Evolutionary conservation across 2,113 vertebrate genomes (phyloP).

Genomic region (Galemys pyrenaicus): DNA sequence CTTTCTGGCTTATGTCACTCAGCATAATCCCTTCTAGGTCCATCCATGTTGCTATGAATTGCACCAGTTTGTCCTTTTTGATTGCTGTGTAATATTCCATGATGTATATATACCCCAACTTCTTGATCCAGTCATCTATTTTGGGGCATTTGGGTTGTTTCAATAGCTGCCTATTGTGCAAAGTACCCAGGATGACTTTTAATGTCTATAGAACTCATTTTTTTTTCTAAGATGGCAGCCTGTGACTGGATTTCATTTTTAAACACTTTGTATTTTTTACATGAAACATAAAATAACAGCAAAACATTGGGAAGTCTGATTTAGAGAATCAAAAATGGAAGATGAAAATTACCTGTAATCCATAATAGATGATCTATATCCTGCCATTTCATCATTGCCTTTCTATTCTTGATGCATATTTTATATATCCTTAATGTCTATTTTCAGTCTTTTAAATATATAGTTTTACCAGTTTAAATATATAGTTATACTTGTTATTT

Average conservation of each 20-base stretch:
- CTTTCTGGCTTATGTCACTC: too few species aligned
- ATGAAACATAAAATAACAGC: neutral
- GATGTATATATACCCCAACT: too few species aligned
- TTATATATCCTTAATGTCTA: neutral
- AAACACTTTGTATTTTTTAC: conserved; percentile 22
- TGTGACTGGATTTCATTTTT: neutral
- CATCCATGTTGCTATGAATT: too few species aligned
- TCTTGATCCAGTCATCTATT: too few species aligned
- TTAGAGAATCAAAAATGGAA: neutral
- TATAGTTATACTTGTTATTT: too few species aligned
- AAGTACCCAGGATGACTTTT: too few species aligned
- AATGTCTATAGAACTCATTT: neutral
- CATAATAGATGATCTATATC: neutral
- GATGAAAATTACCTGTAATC: neutral
- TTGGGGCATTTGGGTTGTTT: too few species aligned
- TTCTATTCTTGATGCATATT: neutral
- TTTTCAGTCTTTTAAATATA: neutral
- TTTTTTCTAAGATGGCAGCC: conserved; percentile 32
- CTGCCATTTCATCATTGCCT: neutral
- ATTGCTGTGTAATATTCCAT: too few species aligned
- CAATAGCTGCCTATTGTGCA: too few species aligned
- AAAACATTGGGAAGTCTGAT: conserved; percentile 2
- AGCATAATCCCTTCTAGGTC: too few species aligned
- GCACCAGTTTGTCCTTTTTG: too few species aligned
- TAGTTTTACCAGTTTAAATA: neutral